These are phyloP conservation scores for Stercorarius parasiticus DNA, from an alignment of 2,113 vertebrate genomes.

Conservation along the genomic window DNA sequence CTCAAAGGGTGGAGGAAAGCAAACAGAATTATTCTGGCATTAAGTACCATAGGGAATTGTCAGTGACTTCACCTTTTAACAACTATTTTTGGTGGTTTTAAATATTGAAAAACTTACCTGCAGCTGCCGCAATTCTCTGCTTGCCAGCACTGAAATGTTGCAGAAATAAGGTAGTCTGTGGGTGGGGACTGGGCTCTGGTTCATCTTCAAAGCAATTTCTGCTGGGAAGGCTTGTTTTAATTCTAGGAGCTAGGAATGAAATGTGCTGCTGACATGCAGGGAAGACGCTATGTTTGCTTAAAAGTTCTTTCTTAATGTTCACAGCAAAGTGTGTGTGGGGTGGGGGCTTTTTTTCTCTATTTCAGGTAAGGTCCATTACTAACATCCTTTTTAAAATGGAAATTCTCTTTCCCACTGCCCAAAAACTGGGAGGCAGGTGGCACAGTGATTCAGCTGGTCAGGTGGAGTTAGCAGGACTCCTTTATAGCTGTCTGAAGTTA, in stretches of 20 bases:
- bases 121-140: background rate
- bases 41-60: background rate
- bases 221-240: background rate
- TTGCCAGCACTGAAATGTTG: background rate
- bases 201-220: constrained; percentile 35
- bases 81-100: constrained; percentile 6
- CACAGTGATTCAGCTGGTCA: background rate
- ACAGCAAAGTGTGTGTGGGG: background rate
- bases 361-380: background rate
- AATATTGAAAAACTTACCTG: constrained; percentile 46
- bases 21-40: constrained; percentile 14
- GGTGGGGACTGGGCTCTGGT: constrained; percentile 7
- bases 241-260: constrained; percentile 9
- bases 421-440: background rate
- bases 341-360: background rate
- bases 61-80: background rate
- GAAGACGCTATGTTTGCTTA: background rate
- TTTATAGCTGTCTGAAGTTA: background rate
- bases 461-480: background rate
- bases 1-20: background rate
- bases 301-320: background rate
- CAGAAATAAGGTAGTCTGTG: background rate
- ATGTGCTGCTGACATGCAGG: background rate
- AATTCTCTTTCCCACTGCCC: background rate
- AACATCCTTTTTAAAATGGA: background rate